These are phyloP conservation scores for Xenops minutus DNA, from an alignment of 2,797 vertebrate species.

Conservation along the genomic window DNA sequence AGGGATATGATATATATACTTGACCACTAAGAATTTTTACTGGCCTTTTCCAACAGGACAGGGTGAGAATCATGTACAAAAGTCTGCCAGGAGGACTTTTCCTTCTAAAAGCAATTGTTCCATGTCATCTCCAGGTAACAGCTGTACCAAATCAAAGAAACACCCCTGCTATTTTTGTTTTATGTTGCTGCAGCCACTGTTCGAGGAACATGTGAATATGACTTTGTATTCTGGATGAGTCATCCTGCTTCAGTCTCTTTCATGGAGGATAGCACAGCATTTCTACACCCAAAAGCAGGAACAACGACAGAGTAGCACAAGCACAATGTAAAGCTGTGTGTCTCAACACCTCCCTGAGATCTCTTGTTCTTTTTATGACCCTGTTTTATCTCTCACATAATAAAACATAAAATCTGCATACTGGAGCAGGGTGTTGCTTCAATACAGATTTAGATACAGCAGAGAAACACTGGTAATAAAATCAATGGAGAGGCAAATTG, in stretches of 20 bases:
- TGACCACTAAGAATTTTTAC: not conserved
- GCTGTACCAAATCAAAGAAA: slow-evolving; percentile 25
- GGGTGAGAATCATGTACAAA: not conserved
- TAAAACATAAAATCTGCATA: slow-evolving; percentile 37
- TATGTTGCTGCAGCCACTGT: not conserved
- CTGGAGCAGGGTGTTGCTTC: not conserved
- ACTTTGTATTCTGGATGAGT: slow-evolving; percentile 19
- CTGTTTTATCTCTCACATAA: not conserved
- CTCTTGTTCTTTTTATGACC: not conserved
- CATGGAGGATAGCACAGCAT: not conserved
- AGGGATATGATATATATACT: not conserved
- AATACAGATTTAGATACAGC: slow-evolving; percentile 28
- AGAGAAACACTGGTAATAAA: slow-evolving; percentile 44
- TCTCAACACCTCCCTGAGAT: not conserved
- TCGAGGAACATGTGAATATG: not conserved
- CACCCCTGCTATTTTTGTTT: slow-evolving; percentile 1
- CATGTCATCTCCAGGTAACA: not conserved
- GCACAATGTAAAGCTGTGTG: not conserved
- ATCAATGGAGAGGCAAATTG: slow-evolving; percentile 39
- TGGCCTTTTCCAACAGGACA: not conserved
- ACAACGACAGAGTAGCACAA: not conserved
- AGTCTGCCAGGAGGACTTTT: not conserved
- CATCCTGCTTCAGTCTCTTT: slow-evolving; percentile 2
- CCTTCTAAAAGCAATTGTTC: not conserved
- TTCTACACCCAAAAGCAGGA: not conserved